phyloP scores from a whole-genome alignment of 2,797 vertebrate species.

The Melanotaenia maccullochi region DNA sequence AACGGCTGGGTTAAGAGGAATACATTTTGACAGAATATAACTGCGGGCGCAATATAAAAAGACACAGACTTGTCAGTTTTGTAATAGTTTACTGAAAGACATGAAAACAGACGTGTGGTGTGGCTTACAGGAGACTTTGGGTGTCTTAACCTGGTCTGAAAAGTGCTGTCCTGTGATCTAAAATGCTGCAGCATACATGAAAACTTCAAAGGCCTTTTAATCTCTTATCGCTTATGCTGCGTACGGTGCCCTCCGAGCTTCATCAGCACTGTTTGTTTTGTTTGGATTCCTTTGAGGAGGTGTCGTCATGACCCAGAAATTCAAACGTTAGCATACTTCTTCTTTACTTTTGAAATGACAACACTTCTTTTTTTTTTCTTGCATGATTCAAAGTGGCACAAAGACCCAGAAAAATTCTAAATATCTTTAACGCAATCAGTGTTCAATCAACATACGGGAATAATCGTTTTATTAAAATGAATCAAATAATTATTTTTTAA shows the following conservation, averaged over 20 bases:
- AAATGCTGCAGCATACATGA: conserved; percentile 22
- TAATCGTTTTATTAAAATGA: too few relatives aligned
- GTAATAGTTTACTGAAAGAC: neutral
- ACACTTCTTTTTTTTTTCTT: neutral
- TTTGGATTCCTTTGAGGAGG: conserved; percentile 9
- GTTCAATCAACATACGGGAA: too few relatives aligned
- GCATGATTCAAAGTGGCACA: neutral
- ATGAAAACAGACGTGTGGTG: neutral
- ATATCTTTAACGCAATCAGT: too few relatives aligned
- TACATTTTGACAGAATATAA: neutral
- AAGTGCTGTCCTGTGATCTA: conserved; percentile 25
- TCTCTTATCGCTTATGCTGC: conserved; percentile 17
- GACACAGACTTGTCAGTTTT: neutral
- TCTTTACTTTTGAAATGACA: conserved; percentile 1
- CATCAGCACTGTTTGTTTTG: conserved; percentile 33
- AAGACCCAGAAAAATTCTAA: neutral
- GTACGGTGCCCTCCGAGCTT: conserved; percentile 5
- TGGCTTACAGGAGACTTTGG: neutral
- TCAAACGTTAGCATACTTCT: neutral
- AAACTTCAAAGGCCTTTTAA: conserved; percentile 57
- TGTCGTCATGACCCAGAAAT: neutral
- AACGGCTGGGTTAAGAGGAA: neutral
- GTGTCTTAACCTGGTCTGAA: conserved; percentile 6
- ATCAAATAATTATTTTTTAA: too few relatives aligned
- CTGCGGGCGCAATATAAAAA: neutral